These are phyloP conservation scores for Triops cancriformis DNA, from an alignment of 1,140 invertebrate genomes.

Conservation along the genomic window DNA sequence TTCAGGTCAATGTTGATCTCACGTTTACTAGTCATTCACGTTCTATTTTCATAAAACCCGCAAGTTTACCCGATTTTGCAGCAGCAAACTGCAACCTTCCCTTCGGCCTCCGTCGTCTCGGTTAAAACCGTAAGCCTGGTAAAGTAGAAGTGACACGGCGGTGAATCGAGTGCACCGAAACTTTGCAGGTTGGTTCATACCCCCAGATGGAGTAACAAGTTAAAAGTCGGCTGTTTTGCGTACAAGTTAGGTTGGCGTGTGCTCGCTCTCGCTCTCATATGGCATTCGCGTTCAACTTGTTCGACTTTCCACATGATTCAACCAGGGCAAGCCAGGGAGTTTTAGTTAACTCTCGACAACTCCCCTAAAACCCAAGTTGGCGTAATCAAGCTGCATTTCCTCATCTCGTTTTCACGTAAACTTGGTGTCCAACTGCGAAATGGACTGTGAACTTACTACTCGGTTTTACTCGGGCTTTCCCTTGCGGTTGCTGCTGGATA, in stretches of 20 bases:
- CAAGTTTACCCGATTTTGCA: too few relatives aligned
- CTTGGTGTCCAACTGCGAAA: constrained; percentile 12
- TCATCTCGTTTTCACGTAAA: constrained; percentile 13
- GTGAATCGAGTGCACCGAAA: too few relatives aligned
- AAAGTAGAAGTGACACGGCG: too few relatives aligned
- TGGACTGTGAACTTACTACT: constrained; percentile 13
- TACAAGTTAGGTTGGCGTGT: not conserved
- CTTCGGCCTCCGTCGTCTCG: too few relatives aligned
- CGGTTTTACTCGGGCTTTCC: not conserved
- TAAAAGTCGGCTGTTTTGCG: not conserved
- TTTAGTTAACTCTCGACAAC: not conserved
- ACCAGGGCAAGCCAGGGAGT: not conserved
- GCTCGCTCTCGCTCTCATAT: too few relatives aligned
- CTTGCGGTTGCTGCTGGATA: not conserved
- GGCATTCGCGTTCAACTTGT: not conserved
- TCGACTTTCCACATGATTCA: constrained; percentile 1
- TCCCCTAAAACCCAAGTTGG: constrained; percentile 2
- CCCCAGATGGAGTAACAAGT: not conserved
- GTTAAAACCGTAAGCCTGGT: too few relatives aligned
- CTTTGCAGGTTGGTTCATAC: not conserved
- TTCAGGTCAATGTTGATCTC: not conserved
- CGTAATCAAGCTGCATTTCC: constrained; percentile 9
- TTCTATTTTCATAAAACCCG: not conserved
- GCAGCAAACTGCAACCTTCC: too few relatives aligned
- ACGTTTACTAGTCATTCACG: not conserved